Base-by-base conservation (phyloP, 1,140 invertebrate genomes). In the Sesamia nonagrioides region DNA sequence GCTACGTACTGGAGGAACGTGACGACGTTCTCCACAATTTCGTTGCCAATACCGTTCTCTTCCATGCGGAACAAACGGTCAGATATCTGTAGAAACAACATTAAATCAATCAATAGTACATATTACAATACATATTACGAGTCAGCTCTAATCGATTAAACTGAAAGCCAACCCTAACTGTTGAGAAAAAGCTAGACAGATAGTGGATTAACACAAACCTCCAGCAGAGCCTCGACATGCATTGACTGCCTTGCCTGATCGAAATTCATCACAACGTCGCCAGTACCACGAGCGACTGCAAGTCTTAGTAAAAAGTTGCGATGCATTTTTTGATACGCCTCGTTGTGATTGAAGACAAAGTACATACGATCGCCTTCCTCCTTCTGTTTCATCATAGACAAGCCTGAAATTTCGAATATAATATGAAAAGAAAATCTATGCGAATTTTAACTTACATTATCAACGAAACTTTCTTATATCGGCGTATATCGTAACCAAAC, bases 341-440 rank as follows among this genome's bases (percentile, higher is more conserved):
- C 90, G 89, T 95, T 97, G 84, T 99, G 98, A 80, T 98, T 97
- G 91, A 97, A 99, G 6, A 96, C 95, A 90, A 99, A 99, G 91
- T 97, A 97, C 52, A 95, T 96, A 61, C 93, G 52, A 82, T 76
- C 82, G 72, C 81, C 82, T 61, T 74, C 77, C 50, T 61, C 96
- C 95, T 37, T 96, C 95, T 97, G 97, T 97, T 84, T 95, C 96
- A 66, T 97, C 97, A 92, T 96, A 96, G 58, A 96, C 91, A 78
- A 95, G 94, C 15, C 98, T 96, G 87, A 48, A 74, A 42, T 42
- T 35, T 21, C 1, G 58, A 33, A 50, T 48, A n/a, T 1, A 50
- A 6, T 13, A 27, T 27, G 27, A 1, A 27, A 27, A 27, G 27
- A 27, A 27, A 27, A 27, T 27, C 27, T 1, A 27, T 6, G 7